Base-by-base conservation (phyloP, 2,797 vertebrate species). In the Thalassophryne amazonica region DNA sequence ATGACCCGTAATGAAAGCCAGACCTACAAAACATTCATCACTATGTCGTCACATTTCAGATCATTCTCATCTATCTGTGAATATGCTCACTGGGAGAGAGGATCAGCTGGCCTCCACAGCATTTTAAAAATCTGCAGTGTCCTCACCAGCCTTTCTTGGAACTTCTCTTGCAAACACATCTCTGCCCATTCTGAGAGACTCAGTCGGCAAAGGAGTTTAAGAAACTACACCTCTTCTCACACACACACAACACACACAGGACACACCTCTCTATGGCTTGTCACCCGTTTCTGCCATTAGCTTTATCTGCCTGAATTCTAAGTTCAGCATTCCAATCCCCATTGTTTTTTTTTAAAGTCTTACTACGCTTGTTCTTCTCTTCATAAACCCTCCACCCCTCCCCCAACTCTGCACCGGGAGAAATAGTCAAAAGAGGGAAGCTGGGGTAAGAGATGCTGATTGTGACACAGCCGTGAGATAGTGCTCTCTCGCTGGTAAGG, bases 401-500 rank as follows among this genome's bases (percentile, higher is more conserved):
- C 55, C 59, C 48, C 1, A 2, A 64, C 53, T 55, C 52, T 76
- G 55, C 65, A 63, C 54, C 62, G 59, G 53, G 67, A 79, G 53
- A 69, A 71, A 60, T 5, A 47, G 46, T 49, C 55, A 71, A 57
- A 58, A 16, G 25, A 48, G 43, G 22, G 17, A 4, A 4, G 29
- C 34, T 14, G 24, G 7, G 14, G 20, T n/a, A 5, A 10, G 41
- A 48, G 65, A 60, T 72, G 60, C 48, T 19, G 62, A 80, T 81
- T 48, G 78, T 86, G 81, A 87, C 79, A 71, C 78, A 79, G 84
- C 62, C 46, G 41, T 48, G 60, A 85, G 76, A 84, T 81, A 83
- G 70, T 65, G 61, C 70, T 67, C 64, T 78, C 67, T 69, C 69
- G 65, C 73, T 63, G 65, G 72, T 37, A 27, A 60, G 63, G 62